Base-by-base conservation (phyloP, 2,113 vertebrate species). In the Sphyrna mokarran region DNA sequence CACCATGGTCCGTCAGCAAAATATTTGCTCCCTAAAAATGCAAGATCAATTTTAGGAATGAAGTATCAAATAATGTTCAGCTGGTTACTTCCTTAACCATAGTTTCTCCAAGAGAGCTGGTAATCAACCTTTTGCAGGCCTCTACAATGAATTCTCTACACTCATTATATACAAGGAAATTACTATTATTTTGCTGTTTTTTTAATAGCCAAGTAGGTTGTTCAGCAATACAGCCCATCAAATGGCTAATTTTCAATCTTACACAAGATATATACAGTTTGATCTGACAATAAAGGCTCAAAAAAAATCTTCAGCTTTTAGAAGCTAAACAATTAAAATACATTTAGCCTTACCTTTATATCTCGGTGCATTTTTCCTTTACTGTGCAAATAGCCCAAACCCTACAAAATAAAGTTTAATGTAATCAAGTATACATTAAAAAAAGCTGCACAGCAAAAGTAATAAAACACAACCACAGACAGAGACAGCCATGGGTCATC, bases 311-410 rank as follows among this genome's bases (percentile, higher is more conserved):
- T 3, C 7, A 40, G n/a, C 37, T 83, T 83, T 40, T 7, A 8
- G 8, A 93, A 66, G 43, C 54, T 72, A 14, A 54, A 18, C 80
- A 85, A 83, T 16, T n/a, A 95, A 95, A 95, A 95, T 48, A 11
- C n/a, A 95, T 8, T 93, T 0, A 69, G 48, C 8, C 96, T 97
- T 98, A 99, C 99, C 98, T 99, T 99, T 96, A 99, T 99, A 96
- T 99, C 99, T 96, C 99, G 98, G 96, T 99, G 99, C 99, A 99
- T 99, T 97, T 99, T 99, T 94, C 98, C 98, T 97, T 99, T 99
- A 96, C 95, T 98, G 97, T 99, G 99, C 96, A 99, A 98, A 97
- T 99, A 99, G 66, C 98, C 98, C 97, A 99, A 98, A 97, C 99
- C 99, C 99, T 99, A 96, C 26, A 76, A 95, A 95, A 37, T 18